Conservation (phyloP, 1,140 invertebrate genomes). For the Vanessa atalanta region DNA sequence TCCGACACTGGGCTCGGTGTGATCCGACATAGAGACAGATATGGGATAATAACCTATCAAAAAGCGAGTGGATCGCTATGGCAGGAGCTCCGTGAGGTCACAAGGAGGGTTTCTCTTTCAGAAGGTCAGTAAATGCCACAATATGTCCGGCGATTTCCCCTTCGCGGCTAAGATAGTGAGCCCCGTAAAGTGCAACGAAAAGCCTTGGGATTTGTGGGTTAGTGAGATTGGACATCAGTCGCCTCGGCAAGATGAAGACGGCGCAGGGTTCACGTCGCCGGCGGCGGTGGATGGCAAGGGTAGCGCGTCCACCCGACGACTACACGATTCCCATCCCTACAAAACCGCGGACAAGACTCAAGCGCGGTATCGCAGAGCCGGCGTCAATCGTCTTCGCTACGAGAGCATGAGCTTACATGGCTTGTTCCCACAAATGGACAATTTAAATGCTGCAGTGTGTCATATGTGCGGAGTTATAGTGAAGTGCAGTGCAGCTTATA, state of each 20-base stretch:
- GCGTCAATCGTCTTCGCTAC: constrained; percentile 67
- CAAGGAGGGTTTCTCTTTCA: constrained; percentile 50
- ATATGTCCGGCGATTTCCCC: constrained; percentile 73
- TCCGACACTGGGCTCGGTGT: constrained; percentile 48
- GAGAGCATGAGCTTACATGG: constrained; percentile 82
- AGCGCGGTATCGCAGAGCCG: constrained; percentile 56
- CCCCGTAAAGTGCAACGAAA: constrained; percentile 76
- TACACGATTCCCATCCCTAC: constrained; percentile 55
- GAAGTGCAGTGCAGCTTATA: constrained; percentile 83
- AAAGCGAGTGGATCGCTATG: constrained; percentile 64
- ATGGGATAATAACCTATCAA: constrained; percentile 81
- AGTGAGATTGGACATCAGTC: constrained; percentile 75
- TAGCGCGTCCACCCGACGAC: constrained; percentile 50
- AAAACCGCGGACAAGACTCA: constrained; percentile 50
- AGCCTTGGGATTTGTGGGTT: constrained; percentile 79
- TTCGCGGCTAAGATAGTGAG: constrained; percentile 69
- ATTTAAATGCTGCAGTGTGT: constrained; percentile 83
- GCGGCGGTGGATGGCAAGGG: constrained; percentile 60
- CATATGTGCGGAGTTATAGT: constrained; percentile 84
- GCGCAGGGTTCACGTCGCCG: constrained; percentile 49
- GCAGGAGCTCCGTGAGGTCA: constrained; percentile 63
- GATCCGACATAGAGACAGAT: constrained; percentile 56
- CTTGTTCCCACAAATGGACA: constrained; percentile 84
- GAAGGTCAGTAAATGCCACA: constrained; percentile 55
- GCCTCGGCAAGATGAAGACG: constrained; percentile 67